A percentile compares a stretch with the other conserved stretches of the same genome.
These are phyloP conservation scores for Tachycineta bicolor DNA, from an alignment of 2,113 vertebrate species.

Conservation along the genomic window DNA sequence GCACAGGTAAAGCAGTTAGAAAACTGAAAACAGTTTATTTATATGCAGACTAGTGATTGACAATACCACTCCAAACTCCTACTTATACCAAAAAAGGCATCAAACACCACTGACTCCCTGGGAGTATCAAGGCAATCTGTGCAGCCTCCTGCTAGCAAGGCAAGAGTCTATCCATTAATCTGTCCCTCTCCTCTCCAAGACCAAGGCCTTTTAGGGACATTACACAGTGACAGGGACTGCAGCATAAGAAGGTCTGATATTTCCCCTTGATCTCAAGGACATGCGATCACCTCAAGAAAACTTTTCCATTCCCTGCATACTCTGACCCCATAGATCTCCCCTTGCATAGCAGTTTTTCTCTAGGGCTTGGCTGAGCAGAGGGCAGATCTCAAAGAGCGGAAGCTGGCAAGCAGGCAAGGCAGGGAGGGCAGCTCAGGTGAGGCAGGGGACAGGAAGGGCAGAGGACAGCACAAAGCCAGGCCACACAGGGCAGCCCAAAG, in stretches of 20 bases:
- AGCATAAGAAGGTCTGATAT: background rate
- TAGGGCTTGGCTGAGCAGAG: background rate
- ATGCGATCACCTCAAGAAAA: background rate
- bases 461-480: background rate
- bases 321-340: background rate
- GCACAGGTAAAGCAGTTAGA: conserved; percentile 29
- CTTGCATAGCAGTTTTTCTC: background rate
- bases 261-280: background rate
- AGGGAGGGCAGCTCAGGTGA: conserved; percentile 44
- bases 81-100: conserved; percentile 58
- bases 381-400: background rate
- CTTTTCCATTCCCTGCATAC: background rate
- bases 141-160: background rate
- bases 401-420: conserved; percentile 25
- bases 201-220: background rate
- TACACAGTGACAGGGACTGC: background rate
- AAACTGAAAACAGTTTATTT: conserved; percentile 23
- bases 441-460: conserved; percentile 1
- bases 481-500: background rate
- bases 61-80: background rate
- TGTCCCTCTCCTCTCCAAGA: background rate
- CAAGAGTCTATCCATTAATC: background rate
- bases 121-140: background rate
- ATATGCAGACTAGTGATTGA: background rate
- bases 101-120: background rate